These are phyloP conservation scores for Cavia aperea DNA, from an alignment of 2,113 vertebrate species.

Conservation along the genomic window DNA sequence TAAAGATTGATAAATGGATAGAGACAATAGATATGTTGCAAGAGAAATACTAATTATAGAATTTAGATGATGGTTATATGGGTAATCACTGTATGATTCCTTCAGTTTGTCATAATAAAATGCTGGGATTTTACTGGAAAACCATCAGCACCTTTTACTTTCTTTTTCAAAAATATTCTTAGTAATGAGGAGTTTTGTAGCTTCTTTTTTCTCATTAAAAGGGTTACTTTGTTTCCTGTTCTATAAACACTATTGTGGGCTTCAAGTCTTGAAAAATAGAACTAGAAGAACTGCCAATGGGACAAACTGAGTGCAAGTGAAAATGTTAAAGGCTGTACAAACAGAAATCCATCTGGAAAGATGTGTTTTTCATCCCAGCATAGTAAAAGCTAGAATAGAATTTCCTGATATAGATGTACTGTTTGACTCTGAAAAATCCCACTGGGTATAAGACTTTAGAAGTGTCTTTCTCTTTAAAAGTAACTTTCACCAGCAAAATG, in stretches of 20 bases:
- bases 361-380: constrained; percentile 53
- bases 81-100: neutral
- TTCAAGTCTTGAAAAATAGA: constrained; percentile 58
- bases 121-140: constrained; percentile 15
- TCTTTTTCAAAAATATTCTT: constrained; percentile 31
- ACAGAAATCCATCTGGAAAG: constrained; percentile 69
- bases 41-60: constrained; percentile 6
- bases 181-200: constrained; percentile 22
- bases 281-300: constrained; percentile 65
- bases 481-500: constrained; percentile 27
- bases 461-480: constrained; percentile 34
- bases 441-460: constrained; percentile 13
- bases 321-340: constrained; percentile 65
- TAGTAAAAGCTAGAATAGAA: constrained; percentile 60
- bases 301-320: constrained; percentile 59
- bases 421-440: constrained; percentile 51
- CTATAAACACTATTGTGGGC: constrained; percentile 53
- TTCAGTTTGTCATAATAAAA: constrained; percentile 38
- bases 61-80: neutral
- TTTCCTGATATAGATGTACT: constrained; percentile 66
- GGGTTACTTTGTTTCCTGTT: constrained; percentile 55
- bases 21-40: neutral
- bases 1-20: neutral
- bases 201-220: constrained; percentile 48
- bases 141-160: neutral